Evolutionary conservation across 2,113 vertebrate genomes (phyloP).

Genomic region (Lethenteron reissneri): DNA sequence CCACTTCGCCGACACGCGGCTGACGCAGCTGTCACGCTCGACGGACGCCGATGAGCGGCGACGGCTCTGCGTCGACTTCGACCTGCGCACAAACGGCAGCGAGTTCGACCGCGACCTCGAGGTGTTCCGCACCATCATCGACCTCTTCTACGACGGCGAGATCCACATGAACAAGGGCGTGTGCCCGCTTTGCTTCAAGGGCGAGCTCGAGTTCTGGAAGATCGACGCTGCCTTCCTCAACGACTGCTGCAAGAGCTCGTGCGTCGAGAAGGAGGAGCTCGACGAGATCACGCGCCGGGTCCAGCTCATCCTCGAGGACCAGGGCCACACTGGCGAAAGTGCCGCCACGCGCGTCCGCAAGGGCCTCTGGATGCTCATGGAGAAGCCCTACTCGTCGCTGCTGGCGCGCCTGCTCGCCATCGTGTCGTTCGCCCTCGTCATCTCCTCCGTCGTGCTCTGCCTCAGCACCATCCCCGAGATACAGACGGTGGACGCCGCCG

Average conservation of each 20-base stretch:
- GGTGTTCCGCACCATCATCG: constrained; percentile 74
- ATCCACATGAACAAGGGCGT: constrained; percentile 88
- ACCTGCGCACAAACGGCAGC: constrained; percentile 30
- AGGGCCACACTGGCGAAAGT: constrained; percentile 30
- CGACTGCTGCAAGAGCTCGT: constrained; percentile 67
- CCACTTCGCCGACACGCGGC: constrained; percentile 62
- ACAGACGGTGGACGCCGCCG: constrained; percentile 50
- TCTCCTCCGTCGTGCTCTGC: constrained; percentile 77
- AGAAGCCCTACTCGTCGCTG: constrained; percentile 70
- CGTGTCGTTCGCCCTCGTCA: constrained; percentile 60
- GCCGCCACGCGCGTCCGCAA: constrained; percentile 50
- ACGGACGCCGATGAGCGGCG: constrained; percentile 46
- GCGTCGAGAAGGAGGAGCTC: constrained; percentile 73
- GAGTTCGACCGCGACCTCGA: constrained; percentile 92
- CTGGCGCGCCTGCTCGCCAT: constrained; percentile 55
- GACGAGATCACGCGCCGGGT: constrained; percentile 71
- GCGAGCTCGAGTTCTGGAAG: constrained; percentile 97
- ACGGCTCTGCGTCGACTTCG: constrained; percentile 84
- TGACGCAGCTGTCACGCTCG: constrained; percentile 55
- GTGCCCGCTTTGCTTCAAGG: constrained; percentile 85
- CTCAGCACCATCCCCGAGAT: constrained; percentile 77
- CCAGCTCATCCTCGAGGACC: constrained; percentile 60
- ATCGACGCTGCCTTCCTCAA: constrained; percentile 66
- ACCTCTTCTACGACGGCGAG: constrained; percentile 73
- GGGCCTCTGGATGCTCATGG: constrained; percentile 70